Base-by-base conservation (phyloP, 2,888 invertebrate genomes). In the Diaprepes abbreviatus region DNA sequence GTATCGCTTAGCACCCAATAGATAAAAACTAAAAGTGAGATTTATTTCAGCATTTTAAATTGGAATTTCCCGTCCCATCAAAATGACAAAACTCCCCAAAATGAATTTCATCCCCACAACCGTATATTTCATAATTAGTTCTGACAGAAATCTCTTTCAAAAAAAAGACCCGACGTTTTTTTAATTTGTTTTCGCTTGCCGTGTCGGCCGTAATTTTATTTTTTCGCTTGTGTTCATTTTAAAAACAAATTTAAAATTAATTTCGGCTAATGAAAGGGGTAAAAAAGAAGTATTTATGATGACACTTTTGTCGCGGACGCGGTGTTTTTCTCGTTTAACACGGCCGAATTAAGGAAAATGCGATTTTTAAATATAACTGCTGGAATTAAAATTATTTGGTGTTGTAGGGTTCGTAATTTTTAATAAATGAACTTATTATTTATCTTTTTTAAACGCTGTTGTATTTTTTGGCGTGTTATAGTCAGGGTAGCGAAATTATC, bases 181-280 rank as follows among this genome's bases (percentile, higher is more conserved):
- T 65, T 65, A 65, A 65, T 65, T 65, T 35, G 64, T 65, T 45
- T 45, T 45, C 55, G 64, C 55, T 65, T 57, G 55, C 35, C 45
- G 21, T 21, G 45, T 10, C 21, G 36, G 5, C 45, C 35, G 64
- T 63, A 63, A 68, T 68, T 68, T 68, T 68, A 57, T 67, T 67
- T 67, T 62, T 55, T 38, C 68, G 45, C 63, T 57, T 54, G 68
- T 52, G 64, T 58, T 58, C 64, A 69, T 69, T 48, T 58, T 24
- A 57, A 64, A 57, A 57, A 57, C 69, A 38, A 64, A 58, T 69
- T 69, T 69, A 69, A 69, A 69, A 69, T 64, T 69, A 69, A 69
- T 69, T 69, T 69, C 35, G 28, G 36, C 43, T 59, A 69, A 67
- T 58, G 65, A 66, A 66, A 50, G 28, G 55, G 21, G 58, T 50